A percentile compares a stretch with the other conserved stretches of the same genome.
Conservation (phyloP, 2,888 invertebrate species). For the Apoderus coryli region DNA sequence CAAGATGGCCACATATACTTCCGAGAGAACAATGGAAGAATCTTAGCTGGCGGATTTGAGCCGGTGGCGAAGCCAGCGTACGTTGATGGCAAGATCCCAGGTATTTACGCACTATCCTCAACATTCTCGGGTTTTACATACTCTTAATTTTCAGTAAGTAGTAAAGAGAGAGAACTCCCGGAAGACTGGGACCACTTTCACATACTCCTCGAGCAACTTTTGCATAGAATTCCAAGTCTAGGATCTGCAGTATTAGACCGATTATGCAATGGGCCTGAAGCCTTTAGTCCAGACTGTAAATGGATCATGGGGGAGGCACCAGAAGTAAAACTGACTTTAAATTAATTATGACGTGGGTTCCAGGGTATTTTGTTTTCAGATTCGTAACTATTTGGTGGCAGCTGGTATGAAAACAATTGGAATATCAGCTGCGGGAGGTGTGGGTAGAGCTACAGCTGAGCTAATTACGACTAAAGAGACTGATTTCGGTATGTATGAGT, state of each 20-base stretch:
- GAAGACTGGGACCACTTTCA: conserved; percentile 98
- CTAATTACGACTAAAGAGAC: conserved; percentile 72
- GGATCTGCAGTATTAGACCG: conserved; percentile 60
- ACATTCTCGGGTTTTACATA: too few relatives aligned
- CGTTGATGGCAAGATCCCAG: conserved; percentile 56
- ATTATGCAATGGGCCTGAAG: conserved; percentile 81
- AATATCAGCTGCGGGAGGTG: conserved; percentile 88
- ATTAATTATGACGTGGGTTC: too few relatives aligned
- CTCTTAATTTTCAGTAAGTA: conserved; percentile 33
- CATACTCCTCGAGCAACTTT: conserved; percentile 67
- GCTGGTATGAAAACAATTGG: conserved; percentile 95
- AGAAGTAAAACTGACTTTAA: conserved; percentile 47
- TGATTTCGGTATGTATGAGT: conserved; percentile 70
- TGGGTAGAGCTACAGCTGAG: conserved; percentile 82
- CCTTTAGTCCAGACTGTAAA: conserved; percentile 92
- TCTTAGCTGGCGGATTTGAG: conserved; percentile 85
- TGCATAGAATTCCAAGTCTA: conserved; percentile 70
- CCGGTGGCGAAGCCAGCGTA: conserved; percentile 81
- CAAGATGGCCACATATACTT: conserved; percentile 80
- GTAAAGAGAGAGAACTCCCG: conserved; percentile 50
- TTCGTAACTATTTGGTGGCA: conserved; percentile 79
- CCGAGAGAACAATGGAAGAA: conserved; percentile 68
- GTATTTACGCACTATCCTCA: too few relatives aligned
- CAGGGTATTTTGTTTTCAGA: conserved; percentile 38
- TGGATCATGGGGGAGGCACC: conserved; percentile 92